Evolutionary conservation across 2,113 vertebrate genomes (phyloP).

Genomic region (Globicephala melas): DNA sequence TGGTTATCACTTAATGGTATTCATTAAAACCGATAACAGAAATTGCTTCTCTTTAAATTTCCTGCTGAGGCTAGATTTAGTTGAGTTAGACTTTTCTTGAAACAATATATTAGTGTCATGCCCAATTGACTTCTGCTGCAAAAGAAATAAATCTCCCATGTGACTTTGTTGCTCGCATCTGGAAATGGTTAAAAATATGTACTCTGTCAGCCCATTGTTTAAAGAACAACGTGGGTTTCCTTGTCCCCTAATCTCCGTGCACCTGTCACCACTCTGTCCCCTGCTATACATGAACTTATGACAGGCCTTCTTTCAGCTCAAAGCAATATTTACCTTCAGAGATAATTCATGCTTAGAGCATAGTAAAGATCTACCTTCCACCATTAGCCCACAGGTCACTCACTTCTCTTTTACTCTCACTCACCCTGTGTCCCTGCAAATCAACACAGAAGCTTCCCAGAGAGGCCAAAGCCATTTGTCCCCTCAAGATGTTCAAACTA

Average conservation of each 20-base stretch:
- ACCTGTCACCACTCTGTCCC: conserved; percentile 8
- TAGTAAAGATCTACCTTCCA: background rate
- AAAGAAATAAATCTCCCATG: conserved; percentile 77
- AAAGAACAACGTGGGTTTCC: conserved; percentile 57
- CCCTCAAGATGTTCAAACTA: background rate
- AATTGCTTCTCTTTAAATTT: conserved; percentile 81
- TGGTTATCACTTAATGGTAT: conserved; percentile 80
- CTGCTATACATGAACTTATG: background rate
- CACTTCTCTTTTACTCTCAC: background rate
- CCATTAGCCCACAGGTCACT: background rate
- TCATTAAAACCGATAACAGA: conserved; percentile 83
- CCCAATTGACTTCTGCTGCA: conserved; percentile 79
- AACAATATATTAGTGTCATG: conserved; percentile 80
- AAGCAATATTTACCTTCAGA: conserved; percentile 48
- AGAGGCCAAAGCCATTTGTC: background rate
- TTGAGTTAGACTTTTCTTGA: conserved; percentile 80
- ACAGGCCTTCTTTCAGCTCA: background rate
- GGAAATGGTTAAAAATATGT: conserved; percentile 68
- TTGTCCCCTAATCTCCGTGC: background rate
- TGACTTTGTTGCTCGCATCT: conserved; percentile 70
- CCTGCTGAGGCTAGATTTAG: conserved; percentile 72
- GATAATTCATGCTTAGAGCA: conserved; percentile 43
- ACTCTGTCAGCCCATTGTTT: conserved; percentile 56
- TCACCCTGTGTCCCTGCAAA: background rate
- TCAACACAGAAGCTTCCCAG: background rate